phyloP scores from a whole-genome alignment of 2,888 invertebrate species.

The Lycia hirtaria region DNA sequence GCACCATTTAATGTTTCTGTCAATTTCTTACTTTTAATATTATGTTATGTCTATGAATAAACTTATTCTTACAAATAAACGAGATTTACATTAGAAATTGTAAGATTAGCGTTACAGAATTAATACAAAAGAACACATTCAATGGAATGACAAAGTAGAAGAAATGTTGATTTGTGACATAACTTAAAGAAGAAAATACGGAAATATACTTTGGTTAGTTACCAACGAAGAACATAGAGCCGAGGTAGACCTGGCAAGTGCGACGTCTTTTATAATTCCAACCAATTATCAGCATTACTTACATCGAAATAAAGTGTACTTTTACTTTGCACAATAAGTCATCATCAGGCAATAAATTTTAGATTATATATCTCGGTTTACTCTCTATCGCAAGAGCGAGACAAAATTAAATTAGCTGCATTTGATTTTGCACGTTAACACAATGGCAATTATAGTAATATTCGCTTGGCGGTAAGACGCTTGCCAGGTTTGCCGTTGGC shows the following conservation, averaged over 20 bases:
- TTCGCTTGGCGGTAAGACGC: background rate
- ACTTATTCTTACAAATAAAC: slow-evolving; percentile 13
- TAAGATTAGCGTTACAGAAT: slow-evolving; percentile 13
- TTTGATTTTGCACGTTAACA: background rate
- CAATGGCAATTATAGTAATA: background rate
- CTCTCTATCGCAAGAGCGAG: too few relatives aligned
- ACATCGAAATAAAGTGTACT: background rate
- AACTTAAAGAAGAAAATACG: slow-evolving; percentile 13
- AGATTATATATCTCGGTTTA: too few relatives aligned
- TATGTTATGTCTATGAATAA: slow-evolving; percentile 8
- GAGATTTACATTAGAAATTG: slow-evolving; percentile 14
- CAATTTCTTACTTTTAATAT: slow-evolving; percentile 2
- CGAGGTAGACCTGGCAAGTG: background rate
- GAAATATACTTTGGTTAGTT: slow-evolving; percentile 47
- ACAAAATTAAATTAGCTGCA: background rate
- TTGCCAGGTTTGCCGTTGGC: background rate
- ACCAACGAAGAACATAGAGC: slow-evolving; percentile 43
- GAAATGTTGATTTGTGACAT: slow-evolving; percentile 56
- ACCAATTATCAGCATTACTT: background rate
- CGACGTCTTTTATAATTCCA: background rate
- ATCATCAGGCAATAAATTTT: too few relatives aligned
- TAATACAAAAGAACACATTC: slow-evolving; percentile 59
- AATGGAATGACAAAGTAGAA: slow-evolving; percentile 66
- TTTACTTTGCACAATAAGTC: too few relatives aligned
- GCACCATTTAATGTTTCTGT: background rate